Conservation (phyloP, 2,113 vertebrate genomes). For the Sander lucioperca region DNA sequence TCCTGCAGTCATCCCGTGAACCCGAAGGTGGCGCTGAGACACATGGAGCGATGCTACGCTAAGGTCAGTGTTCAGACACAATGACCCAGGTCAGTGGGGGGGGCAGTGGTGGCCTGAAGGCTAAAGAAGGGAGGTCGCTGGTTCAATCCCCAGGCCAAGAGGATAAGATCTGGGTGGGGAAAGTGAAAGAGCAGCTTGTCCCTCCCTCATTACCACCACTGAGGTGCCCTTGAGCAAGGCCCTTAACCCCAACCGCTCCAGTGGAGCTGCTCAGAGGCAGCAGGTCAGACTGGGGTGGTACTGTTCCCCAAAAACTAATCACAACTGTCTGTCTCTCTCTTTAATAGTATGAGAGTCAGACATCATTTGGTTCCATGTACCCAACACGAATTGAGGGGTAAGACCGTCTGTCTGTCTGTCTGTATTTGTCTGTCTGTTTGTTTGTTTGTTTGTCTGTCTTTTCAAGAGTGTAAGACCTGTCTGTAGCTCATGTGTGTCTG, state of each 20-base stretch:
- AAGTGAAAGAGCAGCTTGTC: no score
- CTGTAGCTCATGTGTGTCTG: neutral
- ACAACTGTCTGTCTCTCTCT: conserved; percentile 9
- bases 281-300: no score
- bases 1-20: conserved; percentile 94
- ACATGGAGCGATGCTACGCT: conserved; percentile 94
- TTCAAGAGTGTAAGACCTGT: no score
- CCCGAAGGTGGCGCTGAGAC: conserved; percentile 92
- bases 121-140: no score
- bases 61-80: conserved; percentile 81
- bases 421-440: conserved; percentile 3
- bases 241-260: no score
- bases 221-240: no score
- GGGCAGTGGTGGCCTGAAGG: no score
- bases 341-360: conserved; percentile 92
- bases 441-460: conserved; percentile 13
- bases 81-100: no score
- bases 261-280: no score
- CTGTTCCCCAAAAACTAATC: neutral
- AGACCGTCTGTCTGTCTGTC: conserved; percentile 61
- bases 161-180: no score
- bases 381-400: conserved; percentile 94
- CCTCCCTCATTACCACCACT: no score
- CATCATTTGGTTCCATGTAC: conserved; percentile 94
- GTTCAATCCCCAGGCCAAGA: no score